Percentiles rank a stretch among this genome's conserved stretches.
Evolutionary conservation across 2,113 vertebrate genomes (phyloP).

Genomic region (Cyanoderma ruficeps): DNA sequence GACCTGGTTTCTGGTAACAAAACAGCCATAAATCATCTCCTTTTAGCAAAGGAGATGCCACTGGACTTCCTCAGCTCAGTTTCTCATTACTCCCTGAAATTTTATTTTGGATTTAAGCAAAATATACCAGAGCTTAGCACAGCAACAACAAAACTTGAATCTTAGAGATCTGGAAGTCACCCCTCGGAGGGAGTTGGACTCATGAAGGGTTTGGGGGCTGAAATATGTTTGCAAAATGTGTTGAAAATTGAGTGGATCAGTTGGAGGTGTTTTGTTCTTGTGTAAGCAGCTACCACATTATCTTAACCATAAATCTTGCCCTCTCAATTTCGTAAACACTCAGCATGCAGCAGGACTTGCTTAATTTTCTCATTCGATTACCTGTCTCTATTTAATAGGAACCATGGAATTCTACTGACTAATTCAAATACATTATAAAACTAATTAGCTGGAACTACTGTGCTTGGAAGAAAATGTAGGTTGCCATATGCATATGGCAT

Average conservation of each 20-base stretch:
- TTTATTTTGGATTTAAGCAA: not conserved
- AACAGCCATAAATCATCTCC: not conserved
- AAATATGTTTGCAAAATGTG: not conserved
- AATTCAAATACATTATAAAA: conserved; percentile 29
- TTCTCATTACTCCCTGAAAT: not conserved
- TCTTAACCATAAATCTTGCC: not conserved
- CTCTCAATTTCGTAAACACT: not conserved
- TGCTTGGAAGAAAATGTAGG: not conserved
- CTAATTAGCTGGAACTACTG: conserved; percentile 17
- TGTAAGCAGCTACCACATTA: not conserved
- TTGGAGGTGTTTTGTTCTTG: not conserved
- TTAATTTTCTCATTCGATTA: conserved; percentile 28
- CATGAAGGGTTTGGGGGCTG: not conserved
- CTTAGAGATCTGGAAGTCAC: not conserved
- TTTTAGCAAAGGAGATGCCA: not conserved
- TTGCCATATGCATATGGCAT: conserved; percentile 8
- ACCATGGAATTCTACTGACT: not conserved
- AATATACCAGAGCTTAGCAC: not conserved
- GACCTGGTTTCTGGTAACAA: not conserved
- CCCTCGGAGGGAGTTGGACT: not conserved
- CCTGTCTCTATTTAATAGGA: not conserved
- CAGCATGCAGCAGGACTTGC: not conserved
- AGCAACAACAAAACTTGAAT: not conserved
- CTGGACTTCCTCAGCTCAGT: not conserved
- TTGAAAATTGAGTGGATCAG: not conserved